Evolutionary conservation across 2,888 invertebrate genomes (phyloP), one percentile per base, ranked within the genome.

Genomic region (Cheiracanthium punctorium): DNA sequence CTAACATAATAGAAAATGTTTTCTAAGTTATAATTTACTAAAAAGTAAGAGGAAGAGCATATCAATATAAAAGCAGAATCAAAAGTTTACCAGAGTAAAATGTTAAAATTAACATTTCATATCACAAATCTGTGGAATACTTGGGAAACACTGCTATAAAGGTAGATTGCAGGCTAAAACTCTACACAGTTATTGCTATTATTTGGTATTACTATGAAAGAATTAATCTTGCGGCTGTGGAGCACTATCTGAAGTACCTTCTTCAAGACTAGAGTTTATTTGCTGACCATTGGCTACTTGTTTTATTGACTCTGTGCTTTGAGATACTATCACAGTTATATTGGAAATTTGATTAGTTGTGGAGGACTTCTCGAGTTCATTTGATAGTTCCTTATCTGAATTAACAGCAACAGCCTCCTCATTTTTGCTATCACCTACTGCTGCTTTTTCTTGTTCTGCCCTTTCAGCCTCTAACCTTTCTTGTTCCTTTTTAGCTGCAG

Each of bases 141-240:
- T 24, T 58, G 24, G 58, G 58, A 58, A 24, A 58, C 58, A 58
- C 58, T 58, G 69, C n/a, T 69, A 41, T 79, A 84, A 37, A 52
- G 73, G 69, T 58, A 64, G 37, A 75, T 85, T 79, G 84, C 84
- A 79, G 77, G 67, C 79, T 85, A 85, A 29, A 58, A 33, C 41
- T 37, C 84, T 85, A 85, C 71, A 84, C 84, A 85, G 79, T 85
- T 85, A 85, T 85, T 85, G 84, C 84, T 85, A 79, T 58, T 52
- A 73, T 58, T 67, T 73, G 32, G 32, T 77, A 77, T 69, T 58
- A 43, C 69, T 41, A 41, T 65, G 37, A 30, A 79, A 1, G 58
- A 58, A 28, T 74, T 80, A 79, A 67, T 52, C 30, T 52, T 85
- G 43, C 24, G 64, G 58, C 67, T 85, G 69, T 65, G 84, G 74